Percentiles rank a stretch among this genome's conserved stretches.
These are phyloP conservation scores for Anaspis maculata DNA, from an alignment of 2,888 invertebrate species.

Conservation along the genomic window DNA sequence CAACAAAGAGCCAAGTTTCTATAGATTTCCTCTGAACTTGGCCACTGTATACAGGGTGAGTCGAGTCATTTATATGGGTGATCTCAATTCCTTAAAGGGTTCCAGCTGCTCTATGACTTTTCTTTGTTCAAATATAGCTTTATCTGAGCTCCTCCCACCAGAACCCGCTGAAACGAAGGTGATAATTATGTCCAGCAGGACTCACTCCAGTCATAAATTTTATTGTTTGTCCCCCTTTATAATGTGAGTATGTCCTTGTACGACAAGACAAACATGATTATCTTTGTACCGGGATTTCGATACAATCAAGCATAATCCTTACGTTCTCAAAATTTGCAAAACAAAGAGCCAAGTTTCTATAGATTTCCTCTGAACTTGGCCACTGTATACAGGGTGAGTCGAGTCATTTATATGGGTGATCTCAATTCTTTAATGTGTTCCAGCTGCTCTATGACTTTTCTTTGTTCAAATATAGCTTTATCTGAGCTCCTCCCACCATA, in stretches of 20 bases:
- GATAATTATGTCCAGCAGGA: slow-evolving; percentile 9
- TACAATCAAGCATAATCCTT: not conserved
- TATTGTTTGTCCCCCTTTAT: slow-evolving; percentile 7
- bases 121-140: slow-evolving; percentile 11
- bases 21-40: not conserved
- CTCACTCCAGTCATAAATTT: slow-evolving; percentile 10
- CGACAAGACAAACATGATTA: slow-evolving; percentile 2
- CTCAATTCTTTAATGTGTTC: slow-evolving; percentile 3
- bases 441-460: slow-evolving; percentile 3
- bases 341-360: not conserved
- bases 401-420: too few relatives aligned
- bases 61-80: too few relatives aligned
- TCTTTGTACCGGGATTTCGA: slow-evolving; percentile 1
- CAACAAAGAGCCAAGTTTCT: not conserved
- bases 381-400: not conserved
- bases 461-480: slow-evolving; percentile 12
- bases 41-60: slow-evolving; percentile 1
- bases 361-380: not conserved
- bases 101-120: slow-evolving; percentile 3
- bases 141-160: slow-evolving; percentile 4
- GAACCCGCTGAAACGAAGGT: slow-evolving; percentile 7
- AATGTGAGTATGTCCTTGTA: slow-evolving; percentile 5
- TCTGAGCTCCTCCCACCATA: slow-evolving; percentile 4
- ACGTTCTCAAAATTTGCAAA: not conserved
- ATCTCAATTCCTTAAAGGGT: slow-evolving; percentile 4